These are phyloP conservation scores for Cryptotermes secundus DNA, from an alignment of 1,140 invertebrate species.

Conservation along the genomic window DNA sequence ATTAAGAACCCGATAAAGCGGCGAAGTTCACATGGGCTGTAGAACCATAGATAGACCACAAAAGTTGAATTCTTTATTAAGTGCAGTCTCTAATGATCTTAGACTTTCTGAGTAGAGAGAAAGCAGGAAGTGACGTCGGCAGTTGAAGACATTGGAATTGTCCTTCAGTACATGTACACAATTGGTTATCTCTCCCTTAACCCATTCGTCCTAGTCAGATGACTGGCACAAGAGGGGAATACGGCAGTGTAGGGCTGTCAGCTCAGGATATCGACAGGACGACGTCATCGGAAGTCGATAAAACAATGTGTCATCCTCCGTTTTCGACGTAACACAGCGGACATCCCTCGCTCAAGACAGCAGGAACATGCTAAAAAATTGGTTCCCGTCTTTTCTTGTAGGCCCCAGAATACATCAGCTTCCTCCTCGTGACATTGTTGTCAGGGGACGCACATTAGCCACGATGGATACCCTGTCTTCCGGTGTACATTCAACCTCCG, in stretches of 20 bases:
- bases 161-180: too few relatives aligned
- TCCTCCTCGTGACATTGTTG: background rate
- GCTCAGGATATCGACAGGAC: conserved; percentile 12
- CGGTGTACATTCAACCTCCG: background rate
- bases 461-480: background rate
- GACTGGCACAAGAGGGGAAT: background rate
- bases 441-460: conserved; percentile 1
- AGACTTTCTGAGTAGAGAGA: too few relatives aligned
- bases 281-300: conserved; percentile 14
- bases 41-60: too few relatives aligned
- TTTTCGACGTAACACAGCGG: background rate
- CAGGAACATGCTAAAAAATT: background rate
- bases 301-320: conserved; percentile 12
- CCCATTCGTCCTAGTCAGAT: background rate
- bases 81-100: too few relatives aligned
- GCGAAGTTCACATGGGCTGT: too few relatives aligned
- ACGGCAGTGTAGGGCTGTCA: background rate
- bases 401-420: background rate
- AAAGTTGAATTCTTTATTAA: too few relatives aligned
- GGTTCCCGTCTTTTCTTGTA: background rate
- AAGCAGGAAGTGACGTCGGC: too few relatives aligned
- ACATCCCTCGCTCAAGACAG: conserved; percentile 4
- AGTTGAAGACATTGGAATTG: too few relatives aligned
- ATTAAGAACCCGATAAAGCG: too few relatives aligned
- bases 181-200: background rate